Evolutionary conservation across 2,888 invertebrate species (phyloP).

Genomic region (Andrena chrysosceles): DNA sequence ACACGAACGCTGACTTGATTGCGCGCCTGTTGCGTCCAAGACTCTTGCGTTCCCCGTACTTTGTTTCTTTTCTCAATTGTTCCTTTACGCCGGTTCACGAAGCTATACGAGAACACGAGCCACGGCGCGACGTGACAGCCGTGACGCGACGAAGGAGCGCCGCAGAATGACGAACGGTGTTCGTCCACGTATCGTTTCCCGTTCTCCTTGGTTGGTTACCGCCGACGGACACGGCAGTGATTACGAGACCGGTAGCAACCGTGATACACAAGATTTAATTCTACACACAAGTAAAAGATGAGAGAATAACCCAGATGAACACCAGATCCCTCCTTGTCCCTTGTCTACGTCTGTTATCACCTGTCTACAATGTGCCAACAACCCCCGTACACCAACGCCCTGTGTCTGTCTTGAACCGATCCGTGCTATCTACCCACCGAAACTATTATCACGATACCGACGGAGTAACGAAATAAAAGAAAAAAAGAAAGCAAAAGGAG

Average conservation of each 20-base stretch:
- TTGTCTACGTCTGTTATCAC: conserved; percentile 85
- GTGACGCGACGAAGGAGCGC: background rate
- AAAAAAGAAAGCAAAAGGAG: conserved; percentile 6
- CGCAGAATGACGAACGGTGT: background rate
- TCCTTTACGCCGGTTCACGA: conserved; percentile 64
- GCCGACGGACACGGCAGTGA: conserved; percentile 68
- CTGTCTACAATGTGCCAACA: conserved; percentile 80
- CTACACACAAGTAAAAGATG: conserved; percentile 13
- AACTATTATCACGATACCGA: conserved; percentile 41
- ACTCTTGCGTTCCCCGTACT: conserved; percentile 68
- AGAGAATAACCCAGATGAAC: conserved; percentile 56
- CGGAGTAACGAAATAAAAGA: background rate
- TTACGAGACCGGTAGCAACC: conserved; percentile 53
- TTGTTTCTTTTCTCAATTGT: conserved; percentile 62
- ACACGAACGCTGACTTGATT: conserved; percentile 72
- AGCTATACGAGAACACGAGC: conserved; percentile 3
- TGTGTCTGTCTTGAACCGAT: conserved; percentile 78
- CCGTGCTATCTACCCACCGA: conserved; percentile 72
- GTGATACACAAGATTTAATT: conserved; percentile 20
- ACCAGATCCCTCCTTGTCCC: conserved; percentile 80
- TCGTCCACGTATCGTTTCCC: background rate
- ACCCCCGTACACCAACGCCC: conserved; percentile 74
- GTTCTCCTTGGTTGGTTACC: conserved; percentile 43
- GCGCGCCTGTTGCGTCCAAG: conserved; percentile 70
- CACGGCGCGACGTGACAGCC: background rate